A percentile compares a stretch with the other conserved stretches of the same genome.
Conservation (phyloP, 2,888 invertebrate species). For the Ariolimax columbianus region DNA sequence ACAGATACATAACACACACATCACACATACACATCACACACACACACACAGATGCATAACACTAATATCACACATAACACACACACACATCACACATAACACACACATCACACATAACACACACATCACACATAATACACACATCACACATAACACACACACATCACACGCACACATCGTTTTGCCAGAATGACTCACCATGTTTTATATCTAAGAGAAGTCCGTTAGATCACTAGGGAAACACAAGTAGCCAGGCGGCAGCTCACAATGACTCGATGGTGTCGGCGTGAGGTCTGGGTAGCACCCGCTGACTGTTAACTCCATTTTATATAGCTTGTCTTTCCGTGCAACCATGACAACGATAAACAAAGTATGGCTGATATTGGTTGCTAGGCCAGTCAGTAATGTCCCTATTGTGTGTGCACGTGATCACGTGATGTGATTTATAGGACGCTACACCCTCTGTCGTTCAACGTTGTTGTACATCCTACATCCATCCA, state of each 20-base stretch:
- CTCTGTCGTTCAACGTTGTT: too few relatives aligned
- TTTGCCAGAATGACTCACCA: conserved; percentile 4
- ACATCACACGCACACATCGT: too few relatives aligned
- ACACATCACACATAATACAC: not conserved
- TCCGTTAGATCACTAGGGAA: not conserved
- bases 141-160: not conserved
- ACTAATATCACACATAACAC: too few relatives aligned
- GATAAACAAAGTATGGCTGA: conserved; percentile 17
- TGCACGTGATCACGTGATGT: too few relatives aligned
- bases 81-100: not conserved
- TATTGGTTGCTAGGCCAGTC: conserved; percentile 28
- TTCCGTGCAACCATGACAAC: conserved; percentile 17
- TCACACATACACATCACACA: too few relatives aligned
- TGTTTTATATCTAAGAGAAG: not conserved
- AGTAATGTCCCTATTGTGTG: not conserved
- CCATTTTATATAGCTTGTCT: conserved; percentile 17
- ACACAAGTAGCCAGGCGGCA: not conserved
- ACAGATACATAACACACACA: too few relatives aligned
- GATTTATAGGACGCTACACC: too few relatives aligned
- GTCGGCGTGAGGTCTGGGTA: conserved; percentile 40
- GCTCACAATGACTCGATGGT: conserved; percentile 42
- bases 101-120: not conserved
- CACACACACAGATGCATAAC: too few relatives aligned
- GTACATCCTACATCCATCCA: too few relatives aligned
- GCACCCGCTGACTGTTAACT: too few relatives aligned